Base-by-base conservation (phyloP, 30 jellyfish, hydroid and myxozoan species). In the Hydractinia echinata region DNA sequence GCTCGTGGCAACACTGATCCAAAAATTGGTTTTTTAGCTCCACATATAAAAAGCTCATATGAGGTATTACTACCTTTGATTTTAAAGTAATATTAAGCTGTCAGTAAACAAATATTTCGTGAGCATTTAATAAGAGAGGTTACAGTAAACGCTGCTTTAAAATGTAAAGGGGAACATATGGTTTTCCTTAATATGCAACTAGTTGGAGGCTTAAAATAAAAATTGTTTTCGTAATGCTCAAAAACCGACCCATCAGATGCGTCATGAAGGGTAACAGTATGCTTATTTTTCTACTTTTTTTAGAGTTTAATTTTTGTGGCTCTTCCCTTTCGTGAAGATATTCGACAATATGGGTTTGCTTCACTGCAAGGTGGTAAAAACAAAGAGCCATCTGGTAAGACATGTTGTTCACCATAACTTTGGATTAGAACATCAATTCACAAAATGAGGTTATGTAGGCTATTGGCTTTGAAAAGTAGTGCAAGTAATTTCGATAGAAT, bases 1-100 rank as follows among this genome's bases (percentile, higher is more conserved):
- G 53, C 93, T 39, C 85, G 98, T 80, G 87, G 85, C 55, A 87
- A 87, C 73, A 94, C 95, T 11, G 91, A 82, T 53, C 98, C 98
- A 20, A 92, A 83, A 73, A 83, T 92, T 53, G 98, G 95, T 20
- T 85, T 92, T 62, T 89, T 92, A n/a, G 70, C 94, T 11, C 98
- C 98, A 5, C 82, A 72, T 44, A 92, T 92, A 81, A 92, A 92
- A 61, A 54, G 82, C 20, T 20, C 83, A 51, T 81, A 92, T 79
- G 98, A 92, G 90, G 98, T 87, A 15, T 53, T 20, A 14, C 53
- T 11, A 5, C 51, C 4, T n/a, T 51, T 69, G 10, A 18, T 44
- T 18, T 67, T 71, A 13, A 30, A 30, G 44, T 30, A 30, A 30
- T n/a, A n/a, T n/a, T n/a, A n/a, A n/a, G 2, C 44, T 30, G 44